Conservation (phyloP, 2,113 vertebrate genomes). For the Pseudorasbora parva region DNA sequence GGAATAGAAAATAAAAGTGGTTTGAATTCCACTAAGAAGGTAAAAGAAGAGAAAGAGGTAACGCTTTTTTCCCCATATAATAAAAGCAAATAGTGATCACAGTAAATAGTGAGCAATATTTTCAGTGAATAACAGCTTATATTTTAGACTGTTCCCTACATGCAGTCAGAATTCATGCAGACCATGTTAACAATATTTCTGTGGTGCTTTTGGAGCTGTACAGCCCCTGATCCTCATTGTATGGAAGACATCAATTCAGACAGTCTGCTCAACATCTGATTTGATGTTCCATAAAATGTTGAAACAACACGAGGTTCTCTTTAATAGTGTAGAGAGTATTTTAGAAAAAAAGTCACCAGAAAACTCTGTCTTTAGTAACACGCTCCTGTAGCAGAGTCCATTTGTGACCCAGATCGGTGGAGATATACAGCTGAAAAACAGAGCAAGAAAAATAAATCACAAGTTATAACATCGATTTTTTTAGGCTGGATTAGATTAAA, state of each 20-base stretch:
- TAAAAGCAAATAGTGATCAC: neutral
- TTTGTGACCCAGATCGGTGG: constrained; percentile 87
- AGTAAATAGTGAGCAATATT: neutral
- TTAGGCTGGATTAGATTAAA: neutral
- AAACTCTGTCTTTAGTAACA: constrained; percentile 91
- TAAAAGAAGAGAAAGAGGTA: neutral
- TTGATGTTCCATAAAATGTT: neutral
- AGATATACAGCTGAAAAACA: constrained; percentile 83
- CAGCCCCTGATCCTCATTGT: neutral
- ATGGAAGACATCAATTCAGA: neutral
- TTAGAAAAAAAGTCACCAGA: constrained; percentile 79
- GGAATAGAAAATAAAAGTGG: constrained; percentile 10
- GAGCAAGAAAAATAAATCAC: constrained; percentile 30
- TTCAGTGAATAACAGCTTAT: neutral
- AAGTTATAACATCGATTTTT: constrained; percentile 7
- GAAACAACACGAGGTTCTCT: neutral
- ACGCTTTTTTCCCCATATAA: neutral
- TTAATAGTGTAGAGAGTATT: neutral
- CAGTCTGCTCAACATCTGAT: neutral
- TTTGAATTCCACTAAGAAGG: constrained; percentile 18
- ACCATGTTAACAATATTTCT: too few species aligned
- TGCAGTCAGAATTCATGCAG: too few species aligned
- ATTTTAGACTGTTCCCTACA: neutral
- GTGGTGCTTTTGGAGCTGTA: too few species aligned
- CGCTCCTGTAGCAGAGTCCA: constrained; percentile 91